Evolutionary conservation across 2,113 vertebrate species (phyloP).

Genomic region (Macrotis lagotis): DNA sequence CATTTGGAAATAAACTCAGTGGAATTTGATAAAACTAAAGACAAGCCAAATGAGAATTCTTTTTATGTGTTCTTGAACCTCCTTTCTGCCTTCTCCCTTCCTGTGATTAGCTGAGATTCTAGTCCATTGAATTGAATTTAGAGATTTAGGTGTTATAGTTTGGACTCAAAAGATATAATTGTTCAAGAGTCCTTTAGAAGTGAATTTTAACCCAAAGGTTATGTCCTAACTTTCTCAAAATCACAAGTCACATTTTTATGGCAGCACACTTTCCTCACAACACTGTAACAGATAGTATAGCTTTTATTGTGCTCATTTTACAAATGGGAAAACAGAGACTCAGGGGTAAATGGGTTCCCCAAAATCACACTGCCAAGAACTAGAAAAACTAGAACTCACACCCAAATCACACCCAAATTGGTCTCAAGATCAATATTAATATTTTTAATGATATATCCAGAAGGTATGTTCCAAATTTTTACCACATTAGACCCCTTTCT

Average conservation of each 20-base stretch:
- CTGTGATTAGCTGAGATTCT: not conserved
- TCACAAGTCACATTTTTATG: not conserved
- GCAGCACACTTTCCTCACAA: not conserved
- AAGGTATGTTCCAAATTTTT: not conserved
- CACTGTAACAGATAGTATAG: not conserved
- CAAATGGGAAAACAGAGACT: not conserved
- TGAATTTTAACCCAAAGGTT: rapidly evolving
- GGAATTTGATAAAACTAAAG: not conserved
- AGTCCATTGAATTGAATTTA: not conserved
- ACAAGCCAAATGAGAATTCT: not conserved
- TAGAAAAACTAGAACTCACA: not conserved
- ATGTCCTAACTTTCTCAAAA: rapidly evolving
- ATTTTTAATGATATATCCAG: rapidly evolving
- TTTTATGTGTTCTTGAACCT: not conserved
- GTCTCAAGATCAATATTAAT: not conserved
- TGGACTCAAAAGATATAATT: not conserved
- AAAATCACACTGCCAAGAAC: not conserved
- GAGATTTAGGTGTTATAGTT: rapidly evolving
- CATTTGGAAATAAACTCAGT: slow-evolving; percentile 25
- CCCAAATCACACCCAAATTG: not conserved
- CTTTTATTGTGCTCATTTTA: not conserved
- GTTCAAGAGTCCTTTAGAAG: not conserved
- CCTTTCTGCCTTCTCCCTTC: not conserved
- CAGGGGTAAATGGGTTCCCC: not conserved
- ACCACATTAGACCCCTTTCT: not conserved